Conservation (phyloP, 2,797 vertebrate genomes). For the Tokudaia tokunoshimensis region DNA sequence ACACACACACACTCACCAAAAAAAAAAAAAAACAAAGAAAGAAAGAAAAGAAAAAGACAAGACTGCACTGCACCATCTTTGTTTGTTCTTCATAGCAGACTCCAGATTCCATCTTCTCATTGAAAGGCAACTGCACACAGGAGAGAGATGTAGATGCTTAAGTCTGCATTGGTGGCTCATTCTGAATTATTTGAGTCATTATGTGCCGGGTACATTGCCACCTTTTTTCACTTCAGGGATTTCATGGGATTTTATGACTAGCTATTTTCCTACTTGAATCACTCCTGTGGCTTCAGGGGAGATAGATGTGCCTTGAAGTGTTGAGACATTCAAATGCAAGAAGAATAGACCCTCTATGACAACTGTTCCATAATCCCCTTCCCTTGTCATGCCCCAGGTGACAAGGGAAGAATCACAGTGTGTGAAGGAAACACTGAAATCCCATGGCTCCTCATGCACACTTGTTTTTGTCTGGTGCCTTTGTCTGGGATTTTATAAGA, state of each 20-base stretch:
- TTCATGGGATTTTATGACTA: constrained; percentile 38
- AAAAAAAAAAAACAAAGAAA: not conserved
- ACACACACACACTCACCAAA: not conserved
- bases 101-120: not conserved
- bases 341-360: not conserved
- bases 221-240: constrained; percentile 46
- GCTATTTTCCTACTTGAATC: constrained; percentile 26
- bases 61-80: not conserved
- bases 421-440: not conserved
- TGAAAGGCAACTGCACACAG: not conserved
- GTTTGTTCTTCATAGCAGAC: constrained; percentile 14
- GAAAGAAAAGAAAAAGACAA: too few relatives aligned
- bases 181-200: constrained; percentile 54
- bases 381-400: not conserved
- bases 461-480: not conserved
- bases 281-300: constrained; percentile 3
- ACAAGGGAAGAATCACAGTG: not conserved
- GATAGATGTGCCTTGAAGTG: not conserved
- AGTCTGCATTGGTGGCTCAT: not conserved
- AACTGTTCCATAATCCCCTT: not conserved
- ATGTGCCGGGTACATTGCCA: not conserved
- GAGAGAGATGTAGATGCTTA: not conserved
- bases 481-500: not conserved
- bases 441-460: not conserved
- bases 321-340: not conserved